Base-by-base conservation (phyloP, 2,888 invertebrate genomes). In the Dioctria linearis region DNA sequence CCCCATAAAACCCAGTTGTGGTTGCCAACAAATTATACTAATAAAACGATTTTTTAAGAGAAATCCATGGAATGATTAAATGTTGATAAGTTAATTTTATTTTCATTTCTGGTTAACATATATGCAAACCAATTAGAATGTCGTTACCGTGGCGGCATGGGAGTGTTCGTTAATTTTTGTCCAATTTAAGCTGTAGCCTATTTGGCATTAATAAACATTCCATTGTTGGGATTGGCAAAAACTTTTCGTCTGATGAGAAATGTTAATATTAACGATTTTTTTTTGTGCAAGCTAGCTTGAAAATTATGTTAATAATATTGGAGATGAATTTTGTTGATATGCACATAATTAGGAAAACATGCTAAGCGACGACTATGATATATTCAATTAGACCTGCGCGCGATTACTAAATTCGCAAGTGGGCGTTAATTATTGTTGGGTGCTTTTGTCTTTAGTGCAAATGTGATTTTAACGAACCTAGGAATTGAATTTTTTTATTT, bases 61-160 rank as follows among this genome's bases (percentile, higher is more conserved):
- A 71, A 71, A 71, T 54, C 71, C 71, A 40, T 54, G 40, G 71
- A 71, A 71, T 71, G 71, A 71, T 71, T 71, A 71, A 71, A 71
- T 71, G 71, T 71, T 71, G 71, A 71, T 71, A 71, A 71, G 71
- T 71, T 54, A 71, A 71, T 71, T 71, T 71, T 71, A 71, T 71
- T 71, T 57, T 71, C 71, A 54, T 8, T 71, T 71, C 71, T 51
- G 40, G 51, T 71, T 71, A 51, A 51, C 51, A 51, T 46, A 71
- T 71, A 71, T 54, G 54, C 49, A 71, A 37, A 54, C 71, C 71
- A 71, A 71, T 71, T 71, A 71, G 71, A 71, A 49, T 71, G 69
- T 71, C 71, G 54, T 71, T 71, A 71, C 71, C 39, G 5, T 46
- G 71, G 54, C 54, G 43, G 63, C 11, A 11, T 11, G 57, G 57